Base-by-base conservation (phyloP, 1,140 invertebrate genomes). In the Drosophila pandora region DNA sequence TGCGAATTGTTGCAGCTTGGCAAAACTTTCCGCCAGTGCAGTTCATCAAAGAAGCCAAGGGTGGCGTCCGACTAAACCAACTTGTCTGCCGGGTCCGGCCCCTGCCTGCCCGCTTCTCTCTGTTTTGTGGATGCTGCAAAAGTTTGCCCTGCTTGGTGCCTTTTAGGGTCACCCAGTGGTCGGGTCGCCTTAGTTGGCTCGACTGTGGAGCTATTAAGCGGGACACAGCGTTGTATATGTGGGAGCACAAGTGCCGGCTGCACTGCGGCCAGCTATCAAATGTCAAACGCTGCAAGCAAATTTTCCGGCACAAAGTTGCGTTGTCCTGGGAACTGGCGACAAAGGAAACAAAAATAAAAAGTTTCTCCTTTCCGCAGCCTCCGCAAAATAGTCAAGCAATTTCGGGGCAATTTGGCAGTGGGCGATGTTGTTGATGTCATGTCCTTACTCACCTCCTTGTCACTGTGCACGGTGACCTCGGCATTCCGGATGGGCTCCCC, bases 401-500 rank as follows among this genome's bases (percentile, higher is more conserved):
- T 79, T 75, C 4, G 57, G 53, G 48, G 48, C 58, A 65, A 64
- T 73, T 76, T 76, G 47, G 50, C 43, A 41, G 43, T 47, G 43
- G 43, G 43, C 17, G 21, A 22, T 47, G 43, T 47, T 22, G 21
- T 22, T 21, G 43, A 8, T 43, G 30, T 22, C 23, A 7, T 34
- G 32, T 22, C 17, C 17, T 43, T 43, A 76, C 68, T 90, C 74
- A 91, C 90, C 88, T 91, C 90, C 39, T 79, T 87, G 70, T 92
- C 91, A 53, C 72, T 92, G 63, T 91, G 80, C 9, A 91, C 71
- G n/a, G 90, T 91, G n/a, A 91, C 84, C 68, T 92, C 91, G 21
- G 91, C 89, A 55, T 91, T 92, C n/a, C 93, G 93, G 80, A 95
- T 94, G 73, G 94, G 92, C 68, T 94, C 93, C 49, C 94, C 94